A percentile compares a stretch with the other conserved stretches of the same genome.
Evolutionary conservation across 2,113 vertebrate genomes (phyloP).

Genomic region (Aplodontia rufa): DNA sequence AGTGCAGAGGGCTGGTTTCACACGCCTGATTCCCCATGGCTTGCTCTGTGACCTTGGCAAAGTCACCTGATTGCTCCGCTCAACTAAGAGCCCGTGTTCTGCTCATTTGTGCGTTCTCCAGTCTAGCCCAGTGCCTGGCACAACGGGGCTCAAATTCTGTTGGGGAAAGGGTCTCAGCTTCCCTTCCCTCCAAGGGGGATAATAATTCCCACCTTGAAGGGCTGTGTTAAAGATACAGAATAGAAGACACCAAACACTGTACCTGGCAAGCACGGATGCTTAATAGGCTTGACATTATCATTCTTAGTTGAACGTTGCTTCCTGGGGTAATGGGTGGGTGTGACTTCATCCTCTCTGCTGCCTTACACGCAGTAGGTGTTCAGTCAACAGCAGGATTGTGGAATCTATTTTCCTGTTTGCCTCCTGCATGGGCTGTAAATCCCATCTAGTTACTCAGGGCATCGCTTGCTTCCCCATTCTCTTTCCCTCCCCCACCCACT

Average conservation of each 20-base stretch:
- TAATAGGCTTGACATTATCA: accelerated
- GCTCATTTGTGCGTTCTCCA: background rate
- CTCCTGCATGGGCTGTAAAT: background rate
- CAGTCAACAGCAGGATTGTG: background rate
- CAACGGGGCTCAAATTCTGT: background rate
- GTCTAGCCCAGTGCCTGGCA: accelerated
- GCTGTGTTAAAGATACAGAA: background rate
- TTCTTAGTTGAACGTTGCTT: background rate
- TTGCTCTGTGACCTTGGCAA: background rate
- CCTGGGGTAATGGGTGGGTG: accelerated
- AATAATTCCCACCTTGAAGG: background rate
- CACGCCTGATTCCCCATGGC: background rate
- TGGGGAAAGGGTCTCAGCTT: background rate
- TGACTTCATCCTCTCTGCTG: background rate
- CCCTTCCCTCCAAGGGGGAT: background rate
- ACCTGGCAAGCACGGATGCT: background rate
- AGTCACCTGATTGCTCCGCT: background rate
- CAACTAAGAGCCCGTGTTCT: background rate
- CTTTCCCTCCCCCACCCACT: background rate
- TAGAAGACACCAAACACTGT: background rate
- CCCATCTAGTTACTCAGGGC: background rate
- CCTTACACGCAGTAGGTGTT: background rate
- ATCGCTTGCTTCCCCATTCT: background rate
- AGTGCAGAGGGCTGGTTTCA: background rate
- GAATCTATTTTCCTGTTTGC: background rate